Percentiles rank a stretch among this genome's conserved stretches.
Conservation (phyloP, 1,140 invertebrate genomes). For the Atopsyche davidsoni region DNA sequence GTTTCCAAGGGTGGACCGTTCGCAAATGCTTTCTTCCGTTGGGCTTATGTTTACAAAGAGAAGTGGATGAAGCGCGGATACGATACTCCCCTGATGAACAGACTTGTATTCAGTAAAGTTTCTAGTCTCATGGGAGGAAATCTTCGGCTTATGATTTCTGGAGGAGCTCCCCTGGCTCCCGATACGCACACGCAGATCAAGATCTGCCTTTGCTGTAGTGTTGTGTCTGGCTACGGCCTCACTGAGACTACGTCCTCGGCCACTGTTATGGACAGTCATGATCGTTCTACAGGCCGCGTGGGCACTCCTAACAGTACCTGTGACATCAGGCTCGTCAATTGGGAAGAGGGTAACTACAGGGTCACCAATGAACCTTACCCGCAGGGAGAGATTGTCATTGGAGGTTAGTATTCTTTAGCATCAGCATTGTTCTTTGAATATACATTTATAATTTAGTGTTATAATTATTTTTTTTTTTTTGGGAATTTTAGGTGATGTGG, state of each 20-base stretch:
- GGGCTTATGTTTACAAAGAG: slow-evolving; percentile 87
- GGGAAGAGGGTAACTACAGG: slow-evolving; percentile 92
- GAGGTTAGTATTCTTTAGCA: slow-evolving; percentile 33
- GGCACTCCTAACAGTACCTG: slow-evolving; percentile 83
- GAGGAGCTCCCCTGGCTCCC: slow-evolving; percentile 91
- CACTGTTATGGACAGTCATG: slow-evolving; percentile 74
- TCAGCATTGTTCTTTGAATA: not conserved
- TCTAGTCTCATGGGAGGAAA: slow-evolving; percentile 78
- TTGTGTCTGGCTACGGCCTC: slow-evolving; percentile 94
- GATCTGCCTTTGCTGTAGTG: slow-evolving; percentile 82
- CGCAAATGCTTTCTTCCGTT: slow-evolving; percentile 77
- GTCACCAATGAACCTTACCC: slow-evolving; percentile 86
- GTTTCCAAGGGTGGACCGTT: slow-evolving; percentile 71
- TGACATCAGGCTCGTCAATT: slow-evolving; percentile 84
- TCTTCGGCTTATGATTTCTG: slow-evolving; percentile 79
- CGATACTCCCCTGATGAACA: slow-evolving; percentile 74
- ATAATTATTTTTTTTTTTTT: not conserved
- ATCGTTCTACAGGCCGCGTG: slow-evolving; percentile 64
- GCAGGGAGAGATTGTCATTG: slow-evolving; percentile 87
- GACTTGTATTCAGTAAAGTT: slow-evolving; percentile 52
- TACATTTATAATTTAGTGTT: not conserved
- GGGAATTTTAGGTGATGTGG: slow-evolving; percentile 63
- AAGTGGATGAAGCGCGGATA: slow-evolving; percentile 80
- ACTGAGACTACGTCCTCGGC: slow-evolving; percentile 95
- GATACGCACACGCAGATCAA: slow-evolving; percentile 95